Evolutionary conservation across 37 sponge, comb jelly and placozoan genomes (phyloP).

Genomic region (Bolinopsis microptera): DNA sequence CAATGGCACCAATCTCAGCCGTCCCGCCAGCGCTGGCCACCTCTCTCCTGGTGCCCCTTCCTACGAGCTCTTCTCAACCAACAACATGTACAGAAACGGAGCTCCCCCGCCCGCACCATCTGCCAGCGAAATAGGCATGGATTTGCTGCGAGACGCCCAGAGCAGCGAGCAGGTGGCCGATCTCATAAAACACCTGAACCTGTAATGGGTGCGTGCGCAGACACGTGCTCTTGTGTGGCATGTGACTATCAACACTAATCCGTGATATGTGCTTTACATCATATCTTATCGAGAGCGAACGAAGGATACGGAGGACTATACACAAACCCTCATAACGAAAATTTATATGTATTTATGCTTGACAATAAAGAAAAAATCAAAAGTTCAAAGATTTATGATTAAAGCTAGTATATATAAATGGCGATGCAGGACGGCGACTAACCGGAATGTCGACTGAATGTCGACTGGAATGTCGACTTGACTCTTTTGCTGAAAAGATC

Average conservation of each 20-base stretch:
- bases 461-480: not conserved
- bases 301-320: not conserved
- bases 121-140: not conserved
- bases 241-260: not conserved
- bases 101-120: not conserved
- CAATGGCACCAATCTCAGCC: not conserved
- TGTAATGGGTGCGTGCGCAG: not conserved
- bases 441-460: not conserved
- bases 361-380: not conserved
- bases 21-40: not conserved
- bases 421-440: not conserved
- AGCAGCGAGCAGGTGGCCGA: slow-evolving; percentile 40
- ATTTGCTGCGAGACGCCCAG: not conserved
- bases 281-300: not conserved
- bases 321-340: not conserved
- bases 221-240: not conserved
- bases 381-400: not conserved
- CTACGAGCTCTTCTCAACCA: slow-evolving; percentile 50
- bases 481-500: not conserved
- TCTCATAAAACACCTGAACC: slow-evolving; percentile 18
- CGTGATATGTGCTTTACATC: not conserved
- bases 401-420: not conserved
- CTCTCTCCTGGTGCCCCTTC: not conserved
- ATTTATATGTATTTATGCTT: not conserved
- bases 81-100: not conserved